phyloP scores from a whole-genome alignment of 2,888 invertebrate genomes.

The Oscheius sp. region DNA sequence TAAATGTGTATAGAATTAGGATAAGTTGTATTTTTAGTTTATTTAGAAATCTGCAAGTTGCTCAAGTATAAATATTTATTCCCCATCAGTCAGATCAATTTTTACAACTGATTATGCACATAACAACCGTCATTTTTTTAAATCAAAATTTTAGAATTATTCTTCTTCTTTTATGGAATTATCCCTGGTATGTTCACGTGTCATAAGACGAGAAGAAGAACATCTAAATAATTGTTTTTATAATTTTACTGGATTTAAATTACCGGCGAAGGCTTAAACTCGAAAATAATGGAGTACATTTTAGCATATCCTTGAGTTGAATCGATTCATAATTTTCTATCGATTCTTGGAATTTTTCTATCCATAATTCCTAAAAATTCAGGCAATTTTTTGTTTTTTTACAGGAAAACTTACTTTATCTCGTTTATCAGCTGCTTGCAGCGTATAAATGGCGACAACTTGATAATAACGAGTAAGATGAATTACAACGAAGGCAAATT shows the following conservation, averaged over 20 bases:
- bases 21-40: neutral
- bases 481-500: constrained; percentile 76
- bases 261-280: constrained; percentile 63
- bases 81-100: neutral
- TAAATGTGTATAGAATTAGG: constrained; percentile 47
- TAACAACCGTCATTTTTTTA: constrained; percentile 19
- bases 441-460: constrained; percentile 76
- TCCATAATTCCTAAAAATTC: constrained; percentile 68
- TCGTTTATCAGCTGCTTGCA: constrained; percentile 75
- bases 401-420: constrained; percentile 74
- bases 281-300: constrained; percentile 71
- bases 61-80: neutral
- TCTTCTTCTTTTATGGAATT: constrained; percentile 26
- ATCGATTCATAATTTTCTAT: constrained; percentile 75
- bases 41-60: neutral
- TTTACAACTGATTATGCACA: constrained; percentile 5
- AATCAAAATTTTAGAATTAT: neutral
- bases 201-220: constrained; percentile 55
- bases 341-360: constrained; percentile 74
- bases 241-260: neutral
- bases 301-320: constrained; percentile 72
- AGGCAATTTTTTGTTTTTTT: neutral
- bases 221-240: constrained; percentile 37
- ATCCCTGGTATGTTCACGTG: constrained; percentile 15
- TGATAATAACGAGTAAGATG: constrained; percentile 77